Conservation (phyloP, 2,888 invertebrate genomes). For the Hirudinaria manillensis region DNA sequence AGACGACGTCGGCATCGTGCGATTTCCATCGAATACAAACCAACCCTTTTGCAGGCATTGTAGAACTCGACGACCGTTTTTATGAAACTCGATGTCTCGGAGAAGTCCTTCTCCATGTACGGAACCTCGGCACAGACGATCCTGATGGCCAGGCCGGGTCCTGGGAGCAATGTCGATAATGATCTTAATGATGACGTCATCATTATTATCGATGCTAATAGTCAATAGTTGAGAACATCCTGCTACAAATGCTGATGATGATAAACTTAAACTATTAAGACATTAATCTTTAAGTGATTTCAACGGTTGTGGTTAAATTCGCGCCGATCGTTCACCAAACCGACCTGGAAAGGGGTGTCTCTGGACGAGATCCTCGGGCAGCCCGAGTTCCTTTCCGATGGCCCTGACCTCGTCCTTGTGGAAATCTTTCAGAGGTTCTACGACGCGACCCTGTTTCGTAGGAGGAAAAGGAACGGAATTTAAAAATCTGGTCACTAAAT, state of each 20-base stretch:
- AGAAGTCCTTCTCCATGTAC: conserved; percentile 85
- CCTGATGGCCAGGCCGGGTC: conserved; percentile 92
- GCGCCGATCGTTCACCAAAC: too few species aligned
- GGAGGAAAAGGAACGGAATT: background rate
- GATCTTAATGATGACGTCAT: background rate
- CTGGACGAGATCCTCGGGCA: conserved; percentile 78
- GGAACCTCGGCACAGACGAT: conserved; percentile 92
- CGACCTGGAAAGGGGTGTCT: conserved; percentile 89
- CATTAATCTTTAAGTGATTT: too few species aligned
- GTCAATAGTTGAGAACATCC: too few species aligned
- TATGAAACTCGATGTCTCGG: conserved; percentile 73
- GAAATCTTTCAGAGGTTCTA: conserved; percentile 96
- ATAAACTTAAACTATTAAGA: too few species aligned
- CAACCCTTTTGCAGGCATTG: conserved; percentile 64
- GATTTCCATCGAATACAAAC: too few species aligned
- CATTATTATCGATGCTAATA: background rate
- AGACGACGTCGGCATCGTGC: too few species aligned
- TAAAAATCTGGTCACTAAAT: background rate
- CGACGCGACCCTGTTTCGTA: conserved; percentile 68
- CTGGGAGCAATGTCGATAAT: conserved; percentile 44
- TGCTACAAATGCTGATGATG: too few species aligned
- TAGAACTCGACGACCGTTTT: conserved; percentile 90
- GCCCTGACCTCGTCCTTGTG: conserved; percentile 94
- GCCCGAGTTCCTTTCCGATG: conserved; percentile 80
- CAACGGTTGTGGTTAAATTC: too few species aligned